Percentiles rank a stretch among this genome's conserved stretches.
Conservation (phyloP, 2,113 vertebrate genomes). For the Polypterus bichir region DNA sequence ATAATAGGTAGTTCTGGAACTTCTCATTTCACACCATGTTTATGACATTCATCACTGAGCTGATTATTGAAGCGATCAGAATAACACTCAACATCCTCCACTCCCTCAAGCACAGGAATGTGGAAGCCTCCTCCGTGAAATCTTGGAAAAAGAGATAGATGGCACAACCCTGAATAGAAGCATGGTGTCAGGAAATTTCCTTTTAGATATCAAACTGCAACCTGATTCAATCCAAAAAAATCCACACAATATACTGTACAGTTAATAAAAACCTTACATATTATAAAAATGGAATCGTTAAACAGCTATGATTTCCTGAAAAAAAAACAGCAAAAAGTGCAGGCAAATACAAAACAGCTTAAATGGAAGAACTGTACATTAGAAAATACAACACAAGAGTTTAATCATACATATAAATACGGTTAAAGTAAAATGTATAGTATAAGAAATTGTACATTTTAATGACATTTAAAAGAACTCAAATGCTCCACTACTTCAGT, state of each 20-base stretch:
- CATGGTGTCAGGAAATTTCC: no score
- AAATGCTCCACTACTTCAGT: no score
- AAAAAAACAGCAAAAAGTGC: background rate
- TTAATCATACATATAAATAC: no score
- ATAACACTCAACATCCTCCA: conserved; percentile 13
- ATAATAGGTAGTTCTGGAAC: conserved; percentile 15
- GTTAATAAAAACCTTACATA: background rate
- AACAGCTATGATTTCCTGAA: background rate
- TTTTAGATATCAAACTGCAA: no score
- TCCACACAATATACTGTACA: background rate
- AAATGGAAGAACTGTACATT: no score
- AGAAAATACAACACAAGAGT: no score
- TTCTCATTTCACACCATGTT: conserved; percentile 13
- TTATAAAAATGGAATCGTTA: background rate
- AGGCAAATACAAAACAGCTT: no score
- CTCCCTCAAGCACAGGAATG: conserved; percentile 2
- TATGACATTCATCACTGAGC: conserved; percentile 16
- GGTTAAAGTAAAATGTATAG: no score
- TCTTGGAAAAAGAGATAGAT: conserved; percentile 27
- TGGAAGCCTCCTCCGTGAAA: background rate
- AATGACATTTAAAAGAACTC: no score
- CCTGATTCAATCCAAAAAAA: no score
- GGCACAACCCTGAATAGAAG: background rate
- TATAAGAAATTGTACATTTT: no score
- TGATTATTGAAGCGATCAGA: conserved; percentile 14